These are phyloP conservation scores for Gibbula magus DNA, from an alignment of 2,888 invertebrate species.

Conservation along the genomic window DNA sequence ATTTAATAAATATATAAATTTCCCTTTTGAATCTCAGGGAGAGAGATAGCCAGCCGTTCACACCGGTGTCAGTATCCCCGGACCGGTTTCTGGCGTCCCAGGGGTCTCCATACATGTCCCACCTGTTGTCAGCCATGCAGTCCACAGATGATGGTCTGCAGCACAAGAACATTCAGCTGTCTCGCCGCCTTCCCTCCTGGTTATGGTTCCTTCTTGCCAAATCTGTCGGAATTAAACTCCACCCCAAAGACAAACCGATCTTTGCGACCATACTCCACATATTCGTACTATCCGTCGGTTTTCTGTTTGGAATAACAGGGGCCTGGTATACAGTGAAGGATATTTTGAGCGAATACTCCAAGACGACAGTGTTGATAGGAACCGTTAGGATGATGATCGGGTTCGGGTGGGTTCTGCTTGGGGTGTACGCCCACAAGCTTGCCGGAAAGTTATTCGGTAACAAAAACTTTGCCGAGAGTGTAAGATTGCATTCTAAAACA, in stretches of 20 bases:
- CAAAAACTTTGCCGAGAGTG: slow-evolving; percentile 72
- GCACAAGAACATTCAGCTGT: slow-evolving; percentile 53
- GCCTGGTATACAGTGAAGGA: slow-evolving; percentile 70
- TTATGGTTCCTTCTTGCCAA: slow-evolving; percentile 70
- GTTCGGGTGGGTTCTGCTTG: slow-evolving; percentile 73
- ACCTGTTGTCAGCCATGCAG: background rate
- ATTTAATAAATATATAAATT: background rate
- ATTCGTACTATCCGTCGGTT: slow-evolving; percentile 63
- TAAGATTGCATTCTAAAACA: slow-evolving; percentile 75
- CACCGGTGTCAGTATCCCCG: background rate
- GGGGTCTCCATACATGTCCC: slow-evolving; percentile 26
- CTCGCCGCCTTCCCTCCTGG: slow-evolving; percentile 70
- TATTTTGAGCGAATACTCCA: slow-evolving; percentile 67
- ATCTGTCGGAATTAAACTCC: slow-evolving; percentile 67
- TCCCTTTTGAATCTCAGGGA: background rate
- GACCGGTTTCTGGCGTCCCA: slow-evolving; percentile 24
- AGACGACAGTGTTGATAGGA: slow-evolving; percentile 71
- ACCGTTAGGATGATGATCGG: slow-evolving; percentile 70
- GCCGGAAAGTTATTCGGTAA: slow-evolving; percentile 74
- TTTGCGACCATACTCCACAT: slow-evolving; percentile 68
- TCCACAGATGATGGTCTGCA: slow-evolving; percentile 32
- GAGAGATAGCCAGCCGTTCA: background rate
- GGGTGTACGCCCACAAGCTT: slow-evolving; percentile 74
- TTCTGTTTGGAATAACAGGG: slow-evolving; percentile 64
- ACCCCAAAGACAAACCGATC: slow-evolving; percentile 57